phyloP scores from a whole-genome alignment of 2,797 vertebrate species.

The Coreius guichenoti region DNA sequence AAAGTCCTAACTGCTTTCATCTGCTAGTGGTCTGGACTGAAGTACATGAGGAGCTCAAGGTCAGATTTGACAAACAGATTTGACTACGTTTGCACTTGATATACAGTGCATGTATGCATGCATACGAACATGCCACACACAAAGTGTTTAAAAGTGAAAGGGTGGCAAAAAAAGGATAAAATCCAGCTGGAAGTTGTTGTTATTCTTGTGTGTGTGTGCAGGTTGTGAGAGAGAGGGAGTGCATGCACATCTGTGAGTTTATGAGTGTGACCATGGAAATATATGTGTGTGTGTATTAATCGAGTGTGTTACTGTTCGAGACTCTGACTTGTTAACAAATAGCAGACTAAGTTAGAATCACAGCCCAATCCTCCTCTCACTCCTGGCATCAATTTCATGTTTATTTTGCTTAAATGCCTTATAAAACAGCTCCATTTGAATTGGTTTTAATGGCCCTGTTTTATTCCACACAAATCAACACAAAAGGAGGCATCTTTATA shows the following conservation, averaged over 20 bases:
- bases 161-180: slow-evolving; percentile 4
- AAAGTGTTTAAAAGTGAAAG: slow-evolving; percentile 33
- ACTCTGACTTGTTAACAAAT: slow-evolving; percentile 23
- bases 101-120: neutral
- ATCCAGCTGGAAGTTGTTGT: slow-evolving; percentile 33
- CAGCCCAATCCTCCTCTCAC: neutral
- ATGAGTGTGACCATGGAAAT: slow-evolving; percentile 10
- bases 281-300: slow-evolving; percentile 34
- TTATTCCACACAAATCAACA: slow-evolving; percentile 17
- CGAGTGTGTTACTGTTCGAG: slow-evolving; percentile 15
- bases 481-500: neutral
- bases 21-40: slow-evolving; percentile 5
- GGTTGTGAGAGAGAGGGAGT: neutral
- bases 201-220: slow-evolving; percentile 26
- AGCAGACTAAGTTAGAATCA: slow-evolving; percentile 18
- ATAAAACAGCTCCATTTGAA: slow-evolving; percentile 42
- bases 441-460: slow-evolving; percentile 1
- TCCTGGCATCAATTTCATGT: slow-evolving; percentile 10
- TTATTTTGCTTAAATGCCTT: slow-evolving; percentile 36
- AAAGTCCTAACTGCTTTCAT: neutral
- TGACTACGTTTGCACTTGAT: slow-evolving; percentile 16
- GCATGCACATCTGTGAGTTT: slow-evolving; percentile 11
- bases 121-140: slow-evolving; percentile 44
- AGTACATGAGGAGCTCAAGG: neutral
- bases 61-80: neutral